Percentiles rank a stretch among this genome's conserved stretches.
phyloP scores from a whole-genome alignment of 2,888 invertebrate genomes.

The Diarsia dahlii region DNA sequence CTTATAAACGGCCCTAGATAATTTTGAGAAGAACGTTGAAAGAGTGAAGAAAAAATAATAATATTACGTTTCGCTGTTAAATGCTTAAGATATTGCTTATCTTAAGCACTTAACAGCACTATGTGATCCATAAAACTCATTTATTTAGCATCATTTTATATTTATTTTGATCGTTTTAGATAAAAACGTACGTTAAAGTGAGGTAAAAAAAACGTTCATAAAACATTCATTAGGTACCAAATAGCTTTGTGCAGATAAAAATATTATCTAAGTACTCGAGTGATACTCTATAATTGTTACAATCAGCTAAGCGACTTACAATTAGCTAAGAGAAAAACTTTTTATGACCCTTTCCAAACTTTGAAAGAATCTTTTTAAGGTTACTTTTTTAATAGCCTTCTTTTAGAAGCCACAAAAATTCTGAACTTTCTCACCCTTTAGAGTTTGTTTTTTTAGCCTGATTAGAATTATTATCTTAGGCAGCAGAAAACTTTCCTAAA shows the following conservation, averaged over 20 bases:
- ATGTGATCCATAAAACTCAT: constrained; percentile 13
- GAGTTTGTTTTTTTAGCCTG: not conserved
- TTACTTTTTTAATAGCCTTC: constrained; percentile 21
- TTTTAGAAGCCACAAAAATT: constrained; percentile 10
- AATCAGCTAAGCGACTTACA: constrained; percentile 14
- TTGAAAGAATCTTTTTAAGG: constrained; percentile 15
- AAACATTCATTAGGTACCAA: not conserved
- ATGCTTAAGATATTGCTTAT: not conserved
- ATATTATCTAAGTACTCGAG: constrained; percentile 6
- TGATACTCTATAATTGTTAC: constrained; percentile 24
- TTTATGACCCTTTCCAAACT: constrained; percentile 15
- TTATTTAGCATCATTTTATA: constrained; percentile 22
- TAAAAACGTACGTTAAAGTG: not conserved
- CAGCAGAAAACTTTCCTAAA: not conserved
- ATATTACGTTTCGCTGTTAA: not conserved
- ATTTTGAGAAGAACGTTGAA: constrained; percentile 7
- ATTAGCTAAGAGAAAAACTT: not conserved
- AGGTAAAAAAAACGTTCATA: not conserved
- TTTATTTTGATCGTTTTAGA: constrained; percentile 31
- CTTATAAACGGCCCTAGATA: not conserved
- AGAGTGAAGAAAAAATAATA: constrained; percentile 4
- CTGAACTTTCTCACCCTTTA: constrained; percentile 1
- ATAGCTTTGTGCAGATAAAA: constrained; percentile 15
- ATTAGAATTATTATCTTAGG: not conserved
- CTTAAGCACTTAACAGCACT: constrained; percentile 10